These are phyloP conservation scores for Psylliodes chrysocephalus DNA, from an alignment of 2,888 invertebrate genomes.

Conservation along the genomic window DNA sequence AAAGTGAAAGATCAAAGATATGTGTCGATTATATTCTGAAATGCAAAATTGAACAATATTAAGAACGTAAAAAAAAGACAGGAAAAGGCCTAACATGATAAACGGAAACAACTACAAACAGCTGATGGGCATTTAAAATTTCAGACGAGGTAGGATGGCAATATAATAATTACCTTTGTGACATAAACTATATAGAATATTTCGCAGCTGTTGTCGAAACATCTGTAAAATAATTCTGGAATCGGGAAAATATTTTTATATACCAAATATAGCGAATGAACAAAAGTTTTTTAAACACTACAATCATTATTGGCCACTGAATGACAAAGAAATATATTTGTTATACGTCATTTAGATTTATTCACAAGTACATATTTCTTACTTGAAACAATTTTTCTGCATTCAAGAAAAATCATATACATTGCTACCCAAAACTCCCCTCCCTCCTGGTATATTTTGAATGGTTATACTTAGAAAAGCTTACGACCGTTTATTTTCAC, in stretches of 20 bases:
- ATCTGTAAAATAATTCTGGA: not conserved
- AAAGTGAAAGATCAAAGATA: not conserved
- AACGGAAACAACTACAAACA: not conserved
- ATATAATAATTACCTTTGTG: constrained; percentile 1
- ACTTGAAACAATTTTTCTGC: too few species aligned
- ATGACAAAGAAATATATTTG: not conserved
- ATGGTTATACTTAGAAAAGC: too few species aligned
- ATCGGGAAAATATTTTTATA: too few species aligned
- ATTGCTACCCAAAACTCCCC: too few species aligned
- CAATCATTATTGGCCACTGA: not conserved
- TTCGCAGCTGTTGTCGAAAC: constrained; percentile 1
- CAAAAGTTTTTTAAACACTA: not conserved
- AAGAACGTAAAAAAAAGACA: not conserved
- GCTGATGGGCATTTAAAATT: constrained; percentile 1
- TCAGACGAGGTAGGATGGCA: not conserved
- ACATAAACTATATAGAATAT: not conserved
- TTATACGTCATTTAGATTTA: not conserved
- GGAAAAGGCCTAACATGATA: not conserved
- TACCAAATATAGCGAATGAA: not conserved
- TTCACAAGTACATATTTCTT: not conserved
- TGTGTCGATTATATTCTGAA: not conserved
- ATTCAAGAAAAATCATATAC: too few species aligned
- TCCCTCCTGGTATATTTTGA: too few species aligned
- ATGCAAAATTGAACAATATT: not conserved
- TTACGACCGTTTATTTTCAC: too few species aligned